Base-by-base conservation (phyloP, 2,113 vertebrate genomes). In the Triplophysa tibetana region DNA sequence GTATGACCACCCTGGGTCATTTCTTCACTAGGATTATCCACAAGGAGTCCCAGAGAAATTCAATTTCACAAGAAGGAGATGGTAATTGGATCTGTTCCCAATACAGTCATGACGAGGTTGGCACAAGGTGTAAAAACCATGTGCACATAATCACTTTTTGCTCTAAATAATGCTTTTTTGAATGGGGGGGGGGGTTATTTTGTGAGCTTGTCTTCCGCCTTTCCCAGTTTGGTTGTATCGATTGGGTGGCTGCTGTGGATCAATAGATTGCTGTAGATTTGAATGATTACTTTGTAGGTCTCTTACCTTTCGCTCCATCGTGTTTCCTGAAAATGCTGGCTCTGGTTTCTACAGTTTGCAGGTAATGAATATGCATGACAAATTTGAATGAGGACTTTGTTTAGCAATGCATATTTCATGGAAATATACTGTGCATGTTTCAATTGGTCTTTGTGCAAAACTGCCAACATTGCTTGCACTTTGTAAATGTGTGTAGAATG, bases 221-320 rank as follows among this genome's bases (percentile, higher is more conserved):
- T 26, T 85, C 85, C 82, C 87, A 80, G 87, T 79, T 54, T 45
- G 88, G 87, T 84, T 73, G 74, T 89, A 91, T 91, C 85, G 90
- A 92, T 92, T 86, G 87, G 87, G 89, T 89, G 89, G 87, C 80
- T 84, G 82, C 1, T 26, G 66, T 17, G 64, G 85, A 90, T 93
- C 90, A 86, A 91, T 93, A 91, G 88, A 90, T 90, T 87, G 88
- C 86, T 90, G 90, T 91, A 91, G 89, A 91, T 91, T 87, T 91
- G 84, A 72, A 69, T 54, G 48, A 76, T 76, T 82, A 76, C 48
- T 58, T 21, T 75, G 65, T 41, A 65, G 68, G 21, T 50, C 76
- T 38, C 43, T 75, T 63, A 19, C 78, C 63, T 24, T 54, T 70
- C 63, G 60, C 52, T 70, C 56, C 26, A 63, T 73, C 33, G 66